phyloP scores from a whole-genome alignment of 2,888 invertebrate genomes.

The Matsumyia berberina region DNA sequence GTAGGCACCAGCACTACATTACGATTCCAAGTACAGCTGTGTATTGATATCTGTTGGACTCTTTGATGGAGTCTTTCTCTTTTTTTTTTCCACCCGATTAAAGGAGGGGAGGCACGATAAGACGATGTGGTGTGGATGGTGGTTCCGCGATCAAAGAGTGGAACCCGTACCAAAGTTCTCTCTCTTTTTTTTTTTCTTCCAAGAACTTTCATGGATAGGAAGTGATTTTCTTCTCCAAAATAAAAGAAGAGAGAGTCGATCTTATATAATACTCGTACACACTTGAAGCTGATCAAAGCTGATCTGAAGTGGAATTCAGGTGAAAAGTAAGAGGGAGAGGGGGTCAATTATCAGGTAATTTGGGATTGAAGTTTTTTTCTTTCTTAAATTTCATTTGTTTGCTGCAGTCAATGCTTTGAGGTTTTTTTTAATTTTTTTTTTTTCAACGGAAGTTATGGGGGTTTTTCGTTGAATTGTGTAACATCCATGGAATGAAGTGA shows the following conservation, averaged over 20 bases:
- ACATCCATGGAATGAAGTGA: no score
- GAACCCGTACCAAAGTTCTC: constrained; percentile 21
- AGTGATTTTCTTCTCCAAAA: constrained; percentile 33
- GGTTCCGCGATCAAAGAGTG: constrained; percentile 34
- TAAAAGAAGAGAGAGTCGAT: constrained; percentile 19
- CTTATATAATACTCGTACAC: constrained; percentile 60
- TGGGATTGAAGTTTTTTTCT: constrained; percentile 22
- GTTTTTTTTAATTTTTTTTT: neutral
- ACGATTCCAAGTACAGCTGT: constrained; percentile 17
- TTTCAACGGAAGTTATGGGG: no score
- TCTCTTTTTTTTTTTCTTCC: constrained; percentile 28
- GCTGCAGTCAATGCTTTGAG: neutral
- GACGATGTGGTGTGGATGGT: neutral
- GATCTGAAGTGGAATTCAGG: constrained; percentile 32
- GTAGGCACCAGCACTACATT: neutral
- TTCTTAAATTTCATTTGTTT: neutral
- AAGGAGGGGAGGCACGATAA: neutral
- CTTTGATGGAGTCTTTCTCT: constrained; percentile 15
- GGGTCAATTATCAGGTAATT: constrained; percentile 41
- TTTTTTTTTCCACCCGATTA: neutral
- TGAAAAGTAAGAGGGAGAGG: neutral
- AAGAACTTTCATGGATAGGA: constrained; percentile 48
- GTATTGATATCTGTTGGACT: constrained; percentile 7
- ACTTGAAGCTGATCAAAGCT: constrained; percentile 26
- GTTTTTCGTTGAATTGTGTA: no score